Base-by-base conservation (phyloP, 2,113 vertebrate genomes). In the Psittacula cyanocephala region DNA sequence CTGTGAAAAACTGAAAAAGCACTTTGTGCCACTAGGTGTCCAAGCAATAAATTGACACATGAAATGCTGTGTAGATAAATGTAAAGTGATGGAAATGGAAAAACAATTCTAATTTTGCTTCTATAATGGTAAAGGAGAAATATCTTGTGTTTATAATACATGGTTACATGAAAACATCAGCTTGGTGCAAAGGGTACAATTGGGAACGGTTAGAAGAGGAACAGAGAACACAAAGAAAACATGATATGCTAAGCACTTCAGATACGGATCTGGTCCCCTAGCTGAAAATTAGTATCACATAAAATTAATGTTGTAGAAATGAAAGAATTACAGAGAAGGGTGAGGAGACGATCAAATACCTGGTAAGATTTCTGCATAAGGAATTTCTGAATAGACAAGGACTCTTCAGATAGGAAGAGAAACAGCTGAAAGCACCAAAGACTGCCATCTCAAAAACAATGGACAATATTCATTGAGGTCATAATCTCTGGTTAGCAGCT, bases 401-500 rank as follows among this genome's bases (percentile, higher is more conserved):
- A 27, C 37, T 47, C 29, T 62, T 86, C 37, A 49, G 18, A 18
- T n/a, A 75, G 62, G 33, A 49, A 69, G 29, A 64, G 17, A 64
- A 82, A 60, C 0, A 0, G 41, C 19, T 17, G 28, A 55, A 47
- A 63, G 8, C 17, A 39, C 29, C 55, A 57, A 1, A 18, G 41
- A 9, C 17, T n/a, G 49, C 39, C 5, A 3, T 31, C 37, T 82
- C 70, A 90, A 75, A 85, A 41, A 37, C 39, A 71, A 68, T 37
- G 24, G 78, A 37, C 18, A 63, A 33, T 62, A 67, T 44, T 59
- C 23, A 11, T 52, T 33, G 35, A 62, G n/a, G 12, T 63, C 9
- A 46, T 75, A 13, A 22, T 20, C 41, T 72, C 43, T 46, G 19
- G 17, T 41, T 71, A 70, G 75, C 49, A 67, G 46, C 46, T 70